Base-by-base conservation (phyloP, 2,797 vertebrate species). In the Stomatorhinus walkeri region DNA sequence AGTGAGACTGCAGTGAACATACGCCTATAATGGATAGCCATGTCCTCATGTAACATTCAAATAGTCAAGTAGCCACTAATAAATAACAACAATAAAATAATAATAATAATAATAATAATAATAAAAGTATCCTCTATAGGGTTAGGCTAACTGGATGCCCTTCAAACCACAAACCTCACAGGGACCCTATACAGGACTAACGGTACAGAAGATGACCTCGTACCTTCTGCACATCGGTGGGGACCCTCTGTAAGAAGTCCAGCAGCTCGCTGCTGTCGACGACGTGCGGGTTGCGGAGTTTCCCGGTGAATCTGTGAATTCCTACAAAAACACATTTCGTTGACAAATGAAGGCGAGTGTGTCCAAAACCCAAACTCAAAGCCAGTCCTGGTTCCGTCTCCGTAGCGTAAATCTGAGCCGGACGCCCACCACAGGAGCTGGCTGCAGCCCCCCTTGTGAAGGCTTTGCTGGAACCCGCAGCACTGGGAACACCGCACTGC, bases 241-340 rank as follows among this genome's bases (percentile, higher is more conserved):
- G 98, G 90, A 98, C 97, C 95, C 98, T 97, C 96, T 97, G 96
- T 96, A 99, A 97, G 95, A 99, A 99, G 96, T 99, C 96, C 92
- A 99, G 96, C 87, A 99, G 94, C 95, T 98, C 97, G 92, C 97
- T 98, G 95, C 95, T 97, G 95, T 99, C 97, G 32, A 98, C 96
- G 93, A 95, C 92, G 54, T 98, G 97, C 84, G 98, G 98, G 94
- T 96, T 98, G 94, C 97, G 96, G 91, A 99, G 96, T 95, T 96
- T 99, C 97, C 98, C 99, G 91, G 98, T 98, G 95, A 99, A 99
- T 96, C 97, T 99, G 96, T 98, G 97, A 96, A 99, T 95, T 92
- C 98, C 98, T 99, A 94, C 90, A 92, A 61, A 46, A 46, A 61
- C 7, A 87, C 16, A 64, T 43, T 22, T 40, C 5, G 32, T 4